Evolutionary conservation across 2,888 invertebrate species (phyloP), one percentile per base, ranked within the genome.

Genomic region (Cenopis cana): DNA sequence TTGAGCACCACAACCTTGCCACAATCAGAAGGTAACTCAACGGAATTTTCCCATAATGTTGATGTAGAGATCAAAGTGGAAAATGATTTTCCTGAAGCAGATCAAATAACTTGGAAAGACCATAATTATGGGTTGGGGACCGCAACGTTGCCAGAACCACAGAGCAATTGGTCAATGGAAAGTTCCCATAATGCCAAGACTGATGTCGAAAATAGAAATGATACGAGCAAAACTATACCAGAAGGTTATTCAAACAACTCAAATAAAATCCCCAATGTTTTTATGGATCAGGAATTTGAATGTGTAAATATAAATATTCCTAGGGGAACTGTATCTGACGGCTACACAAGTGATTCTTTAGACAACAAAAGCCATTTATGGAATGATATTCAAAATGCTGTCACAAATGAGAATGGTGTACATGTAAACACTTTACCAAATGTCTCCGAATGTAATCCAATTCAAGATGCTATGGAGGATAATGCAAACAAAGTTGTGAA

Each of bases 11-110:
- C 14, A 41, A 41, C 4, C 41, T 6, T 64, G 57, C 46, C 57
- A 4, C 12, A 41, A 14, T 5, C 41, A 41, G 38, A 59, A n/a
- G 38, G 24, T 4, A 24, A 24, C 24, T 24, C 24, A 24, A 24
- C 4, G 24, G 24, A 24, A 4, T 3, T 24, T 24, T 24, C 24
- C 24, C 24, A 24, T 24, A 24, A 24, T 24, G 24, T 4, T 4
- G 4, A 24, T 1, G 24, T 24, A 3, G 24, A n/a, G n/a, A n/a
- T n/a, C n/a, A n/a, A 29, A n/a, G n/a, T n/a, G 24, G 11, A n/a
- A 29, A n/a, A 9, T 14, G 62, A 55, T 12, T 60, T 69, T 56
- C 56, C 69, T 1, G 74, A 61, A 49, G 68, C 17, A 14, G 68
- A 52, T 52, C 50, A 17, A 2, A 52, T 38, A 8, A 33, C 24